Conservation (phyloP, 2,888 invertebrate species). For the Conus canariensis region DNA sequence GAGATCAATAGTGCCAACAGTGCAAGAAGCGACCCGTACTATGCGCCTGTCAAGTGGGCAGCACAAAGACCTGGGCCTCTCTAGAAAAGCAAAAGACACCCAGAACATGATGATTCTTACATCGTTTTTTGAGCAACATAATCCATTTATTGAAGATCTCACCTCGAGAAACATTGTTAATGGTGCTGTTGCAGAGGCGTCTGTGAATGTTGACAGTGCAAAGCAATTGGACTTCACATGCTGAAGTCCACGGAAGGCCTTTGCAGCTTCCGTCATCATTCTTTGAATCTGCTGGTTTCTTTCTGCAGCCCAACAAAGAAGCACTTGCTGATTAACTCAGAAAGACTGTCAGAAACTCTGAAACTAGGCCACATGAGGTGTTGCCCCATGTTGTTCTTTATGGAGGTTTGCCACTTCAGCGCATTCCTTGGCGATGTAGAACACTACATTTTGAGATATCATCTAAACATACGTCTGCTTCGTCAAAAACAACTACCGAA, state of each 20-base stretch:
- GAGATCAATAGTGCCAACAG: constrained; percentile 37
- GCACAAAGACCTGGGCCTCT: background rate
- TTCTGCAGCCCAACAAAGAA: too few species aligned
- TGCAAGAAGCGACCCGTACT: constrained; percentile 34
- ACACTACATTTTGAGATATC: constrained; percentile 51
- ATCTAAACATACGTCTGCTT: constrained; percentile 50
- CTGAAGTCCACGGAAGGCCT: background rate
- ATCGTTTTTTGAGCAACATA: constrained; percentile 47
- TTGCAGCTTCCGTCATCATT: too few species aligned
- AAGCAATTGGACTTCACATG: constrained; percentile 45
- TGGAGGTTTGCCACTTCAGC: constrained; percentile 52
- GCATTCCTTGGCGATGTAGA: constrained; percentile 42
- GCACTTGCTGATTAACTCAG: too few species aligned
- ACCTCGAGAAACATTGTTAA: constrained; percentile 57
- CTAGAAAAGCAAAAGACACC: constrained; percentile 49
- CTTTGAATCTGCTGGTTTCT: too few species aligned
- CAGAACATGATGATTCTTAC: constrained; percentile 51
- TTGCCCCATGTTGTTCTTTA: constrained; percentile 49
- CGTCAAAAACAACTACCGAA: constrained; percentile 47
- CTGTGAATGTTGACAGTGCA: constrained; percentile 56
- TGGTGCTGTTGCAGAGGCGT: constrained; percentile 52
- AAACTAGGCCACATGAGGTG: constrained; percentile 35
- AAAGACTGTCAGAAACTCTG: too few species aligned
- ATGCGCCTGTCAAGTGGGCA: background rate
- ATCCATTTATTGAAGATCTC: constrained; percentile 50